Base-by-base conservation (phyloP, 2,888 invertebrate genomes). In the Metellina segmentata region DNA sequence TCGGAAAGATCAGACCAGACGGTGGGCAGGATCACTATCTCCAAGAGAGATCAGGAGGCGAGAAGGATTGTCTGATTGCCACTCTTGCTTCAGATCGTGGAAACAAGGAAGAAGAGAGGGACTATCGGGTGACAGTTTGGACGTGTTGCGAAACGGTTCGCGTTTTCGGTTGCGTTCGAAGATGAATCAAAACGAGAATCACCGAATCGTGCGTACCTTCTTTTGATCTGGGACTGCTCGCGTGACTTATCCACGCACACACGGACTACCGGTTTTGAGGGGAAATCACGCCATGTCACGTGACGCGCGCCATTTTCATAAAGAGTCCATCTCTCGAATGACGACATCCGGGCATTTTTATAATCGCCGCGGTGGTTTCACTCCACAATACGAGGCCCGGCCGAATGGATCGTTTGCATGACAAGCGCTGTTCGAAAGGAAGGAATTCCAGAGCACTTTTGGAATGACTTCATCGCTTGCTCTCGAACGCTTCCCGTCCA, bases 301-400 rank as follows among this genome's bases (percentile, higher is more conserved):
- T 83, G 83, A 83, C 48, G 7, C 51, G 9, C 70, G 71, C 71
- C 82, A 71, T 74, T 72, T 83, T 74, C 83, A 83, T 74, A 74
- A 83, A 83, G 34, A 74, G 72, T 53, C 74, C 83, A 20, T 83
- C 83, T 61, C 72, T 52, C 52, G 49, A 74, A 74, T 52, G 74
- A 53, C 83, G 74, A 74, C 74, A 83, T 83, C 83, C 83, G 83
- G 83, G 34, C 20, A 52, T 34, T 72, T 83, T 83, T 83, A 49
- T 82, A 19, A 49, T 71, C n/a, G n/a, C 70, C 81, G 78, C 49
- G 1, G 34, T 81, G 20, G 34, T 69, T 69, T 34, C 16, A 5
- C 9, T 51, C 71, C 82, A 82, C 82, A 82, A 82, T 82, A 48
- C 53, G 34, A 34, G 20, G 34, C 53, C 69, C 52, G 61, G 61